Conservation (phyloP, 1,140 invertebrate genomes). For the Phortica variegata region DNA sequence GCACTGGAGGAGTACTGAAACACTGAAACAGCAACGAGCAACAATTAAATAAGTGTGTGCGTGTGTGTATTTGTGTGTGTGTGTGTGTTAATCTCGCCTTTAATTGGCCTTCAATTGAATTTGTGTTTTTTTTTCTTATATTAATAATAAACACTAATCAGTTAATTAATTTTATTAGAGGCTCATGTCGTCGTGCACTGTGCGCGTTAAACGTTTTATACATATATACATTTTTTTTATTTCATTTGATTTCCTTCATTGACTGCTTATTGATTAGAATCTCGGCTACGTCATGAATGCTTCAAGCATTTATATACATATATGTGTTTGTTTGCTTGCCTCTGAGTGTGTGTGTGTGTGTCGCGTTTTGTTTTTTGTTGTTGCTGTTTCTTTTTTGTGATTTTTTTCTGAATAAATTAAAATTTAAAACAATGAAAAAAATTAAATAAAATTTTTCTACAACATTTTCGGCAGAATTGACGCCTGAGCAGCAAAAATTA, state of each 20-base stretch:
- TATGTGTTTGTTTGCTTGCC: not conserved
- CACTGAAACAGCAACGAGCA: conserved; percentile 28
- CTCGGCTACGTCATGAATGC: conserved; percentile 12
- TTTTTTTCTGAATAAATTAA: not conserved
- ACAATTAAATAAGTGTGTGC: conserved; percentile 27
- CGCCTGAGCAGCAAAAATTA: conserved; percentile 85
- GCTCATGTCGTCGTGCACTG: not conserved
- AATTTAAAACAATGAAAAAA: conserved; percentile 61
- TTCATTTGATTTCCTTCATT: no score
- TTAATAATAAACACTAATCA: no score
- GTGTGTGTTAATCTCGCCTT: conserved; percentile 14
- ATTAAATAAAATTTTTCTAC: conserved; percentile 76
- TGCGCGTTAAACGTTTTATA: no score
- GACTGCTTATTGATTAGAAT: no score
- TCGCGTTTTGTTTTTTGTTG: conserved; percentile 13
- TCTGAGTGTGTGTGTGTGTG: not conserved
- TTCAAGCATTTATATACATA: conserved; percentile 4
- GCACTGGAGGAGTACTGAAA: conserved; percentile 9
- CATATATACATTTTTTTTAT: conserved; percentile 21
- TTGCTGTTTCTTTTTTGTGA: conserved; percentile 7
- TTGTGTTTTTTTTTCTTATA: conserved; percentile 28
- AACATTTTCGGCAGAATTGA: conserved; percentile 80
- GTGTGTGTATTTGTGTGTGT: conserved; percentile 3
- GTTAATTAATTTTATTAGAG: not conserved
- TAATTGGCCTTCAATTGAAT: conserved; percentile 41